A percentile compares a stretch with the other conserved stretches of the same genome.
Evolutionary conservation across 2,888 invertebrate genomes (phyloP).

Genomic region (Orthosia gothica): DNA sequence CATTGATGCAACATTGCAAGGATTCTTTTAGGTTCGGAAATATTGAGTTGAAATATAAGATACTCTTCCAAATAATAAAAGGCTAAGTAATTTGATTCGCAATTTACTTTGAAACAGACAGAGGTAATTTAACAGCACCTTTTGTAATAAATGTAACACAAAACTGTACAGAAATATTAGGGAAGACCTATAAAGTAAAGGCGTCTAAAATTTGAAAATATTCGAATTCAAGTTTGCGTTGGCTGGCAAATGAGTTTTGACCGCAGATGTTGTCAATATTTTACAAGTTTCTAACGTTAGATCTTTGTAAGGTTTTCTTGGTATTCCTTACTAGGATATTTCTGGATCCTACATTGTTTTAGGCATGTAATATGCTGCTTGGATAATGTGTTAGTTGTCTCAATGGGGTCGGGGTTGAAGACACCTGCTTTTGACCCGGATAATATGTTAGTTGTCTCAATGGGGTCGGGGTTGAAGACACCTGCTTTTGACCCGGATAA

Average conservation of each 20-base stretch:
- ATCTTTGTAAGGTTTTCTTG: constrained; percentile 36
- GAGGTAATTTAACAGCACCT: not conserved
- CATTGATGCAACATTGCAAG: not conserved
- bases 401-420: constrained; percentile 5
- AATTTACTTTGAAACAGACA: constrained; percentile 21
- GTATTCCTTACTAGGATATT: constrained; percentile 12
- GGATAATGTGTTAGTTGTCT: constrained; percentile 16
- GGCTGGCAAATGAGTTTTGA: constrained; percentile 12
- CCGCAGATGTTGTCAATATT: constrained; percentile 19
- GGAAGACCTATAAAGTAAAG: not conserved
- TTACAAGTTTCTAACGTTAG: constrained; percentile 9
- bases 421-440: constrained; percentile 29
- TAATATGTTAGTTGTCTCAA: constrained; percentile 4
- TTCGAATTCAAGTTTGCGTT: constrained; percentile 7
- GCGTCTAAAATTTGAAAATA: not conserved
- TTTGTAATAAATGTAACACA: constrained; percentile 10
- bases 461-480: constrained; percentile 11
- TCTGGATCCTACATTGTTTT: constrained; percentile 29
- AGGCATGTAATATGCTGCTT: constrained; percentile 9
- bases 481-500: constrained; percentile 17
- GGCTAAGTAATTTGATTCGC: constrained; percentile 24
- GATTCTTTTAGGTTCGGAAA: not conserved
- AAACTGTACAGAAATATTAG: constrained; percentile 10
- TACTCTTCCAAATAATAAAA: constrained; percentile 1
- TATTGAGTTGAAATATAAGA: constrained; percentile 16